phyloP scores from a whole-genome alignment of 1,140 invertebrate genomes.

The Sarcophaga peregrina region DNA sequence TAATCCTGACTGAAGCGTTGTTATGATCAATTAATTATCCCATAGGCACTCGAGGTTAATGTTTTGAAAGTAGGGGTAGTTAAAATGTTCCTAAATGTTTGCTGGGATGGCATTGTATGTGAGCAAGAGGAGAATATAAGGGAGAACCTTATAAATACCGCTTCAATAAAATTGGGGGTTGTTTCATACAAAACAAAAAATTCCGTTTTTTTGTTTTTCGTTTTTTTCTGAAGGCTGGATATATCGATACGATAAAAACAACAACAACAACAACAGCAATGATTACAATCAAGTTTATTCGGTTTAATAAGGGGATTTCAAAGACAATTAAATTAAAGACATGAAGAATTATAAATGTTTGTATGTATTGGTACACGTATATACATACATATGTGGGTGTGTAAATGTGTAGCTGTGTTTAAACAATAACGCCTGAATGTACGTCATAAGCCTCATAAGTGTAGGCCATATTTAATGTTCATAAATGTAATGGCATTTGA shows the following conservation, averaged over 20 bases:
- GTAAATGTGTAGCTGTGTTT: too few species aligned
- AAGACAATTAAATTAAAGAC: background rate
- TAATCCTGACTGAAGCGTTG: too few species aligned
- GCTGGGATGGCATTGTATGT: too few species aligned
- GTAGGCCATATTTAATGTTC: too few species aligned
- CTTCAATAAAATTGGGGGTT: background rate
- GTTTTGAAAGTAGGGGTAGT: too few species aligned
- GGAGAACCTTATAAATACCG: background rate
- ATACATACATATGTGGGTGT: background rate
- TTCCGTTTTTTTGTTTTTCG: background rate
- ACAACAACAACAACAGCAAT: background rate
- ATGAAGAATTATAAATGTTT: background rate
- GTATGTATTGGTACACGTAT: background rate
- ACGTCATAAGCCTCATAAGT: too few species aligned
- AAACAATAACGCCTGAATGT: too few species aligned
- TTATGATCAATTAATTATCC: too few species aligned
- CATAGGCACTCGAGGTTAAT: too few species aligned
- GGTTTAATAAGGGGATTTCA: slow-evolving; percentile 5
- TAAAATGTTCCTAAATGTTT: too few species aligned
- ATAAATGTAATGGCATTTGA: too few species aligned
- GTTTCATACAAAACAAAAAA: background rate
- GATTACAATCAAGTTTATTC: slow-evolving; percentile 16
- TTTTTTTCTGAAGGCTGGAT: background rate
- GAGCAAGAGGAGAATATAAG: too few species aligned
- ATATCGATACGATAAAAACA: background rate